Evolutionary conservation across 2,797 vertebrate genomes (phyloP).

Genomic region (Phoxinus dragarum): DNA sequence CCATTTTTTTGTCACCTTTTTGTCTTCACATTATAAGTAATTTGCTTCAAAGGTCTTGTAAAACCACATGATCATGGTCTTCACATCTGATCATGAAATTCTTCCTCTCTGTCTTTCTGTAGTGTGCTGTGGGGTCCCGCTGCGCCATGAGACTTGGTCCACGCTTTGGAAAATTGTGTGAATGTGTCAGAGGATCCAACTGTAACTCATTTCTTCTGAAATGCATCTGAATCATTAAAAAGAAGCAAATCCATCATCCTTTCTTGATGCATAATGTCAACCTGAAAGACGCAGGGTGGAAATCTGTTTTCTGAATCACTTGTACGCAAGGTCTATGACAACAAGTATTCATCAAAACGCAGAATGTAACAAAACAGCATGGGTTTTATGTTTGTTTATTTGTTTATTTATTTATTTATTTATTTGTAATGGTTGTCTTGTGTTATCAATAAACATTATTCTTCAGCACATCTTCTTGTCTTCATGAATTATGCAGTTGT

Average conservation of each 20-base stretch:
- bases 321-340: not conserved
- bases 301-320: constrained; percentile 6
- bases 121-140: constrained; percentile 79
- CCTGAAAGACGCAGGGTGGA: not conserved
- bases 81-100: not conserved
- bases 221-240: constrained; percentile 72
- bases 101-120: not conserved
- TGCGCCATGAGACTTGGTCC: constrained; percentile 82
- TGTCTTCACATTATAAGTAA: not conserved
- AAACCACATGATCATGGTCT: not conserved
- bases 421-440: not conserved
- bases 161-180: constrained; percentile 82
- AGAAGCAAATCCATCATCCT: not conserved
- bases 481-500: not conserved
- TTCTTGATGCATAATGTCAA: not conserved
- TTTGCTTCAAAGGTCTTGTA: not conserved
- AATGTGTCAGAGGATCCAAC: constrained; percentile 77
- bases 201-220: constrained; percentile 86
- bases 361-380: constrained; percentile 19
- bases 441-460: constrained; percentile 37
- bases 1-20: not conserved
- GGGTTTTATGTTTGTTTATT: not conserved
- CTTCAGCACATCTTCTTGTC: not conserved
- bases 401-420: not conserved
- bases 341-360: not conserved